These are phyloP conservation scores for Oscheius sp. DNA, from an alignment of 2,888 invertebrate genomes.

Conservation along the genomic window DNA sequence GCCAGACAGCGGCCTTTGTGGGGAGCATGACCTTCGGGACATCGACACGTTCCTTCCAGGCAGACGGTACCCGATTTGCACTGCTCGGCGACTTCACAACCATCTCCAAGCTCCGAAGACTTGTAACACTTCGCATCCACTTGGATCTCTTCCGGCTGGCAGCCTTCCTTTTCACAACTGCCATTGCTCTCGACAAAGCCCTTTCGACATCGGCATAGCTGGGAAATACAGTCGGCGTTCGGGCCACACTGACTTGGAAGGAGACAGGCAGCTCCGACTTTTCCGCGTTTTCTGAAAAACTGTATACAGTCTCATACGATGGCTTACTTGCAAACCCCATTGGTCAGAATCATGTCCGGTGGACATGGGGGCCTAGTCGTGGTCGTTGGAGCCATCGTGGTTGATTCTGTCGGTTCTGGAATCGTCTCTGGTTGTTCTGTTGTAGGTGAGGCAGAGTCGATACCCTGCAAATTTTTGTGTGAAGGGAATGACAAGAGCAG, in stretches of 20 bases:
- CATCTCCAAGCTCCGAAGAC: constrained; percentile 46
- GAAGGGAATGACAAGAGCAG: neutral
- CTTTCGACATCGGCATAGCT: constrained; percentile 56
- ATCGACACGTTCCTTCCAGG: constrained; percentile 47
- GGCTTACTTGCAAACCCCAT: constrained; percentile 61
- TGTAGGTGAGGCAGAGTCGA: neutral
- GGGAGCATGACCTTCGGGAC: constrained; percentile 58
- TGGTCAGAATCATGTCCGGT: constrained; percentile 53
- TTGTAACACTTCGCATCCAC: constrained; percentile 45
- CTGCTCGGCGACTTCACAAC: constrained; percentile 55
- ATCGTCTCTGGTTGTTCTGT: constrained; percentile 20
- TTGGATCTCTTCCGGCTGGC: constrained; percentile 37
- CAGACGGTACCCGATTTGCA: constrained; percentile 61
- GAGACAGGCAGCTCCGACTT: constrained; percentile 62
- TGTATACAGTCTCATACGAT: neutral
- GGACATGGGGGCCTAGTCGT: constrained; percentile 46
- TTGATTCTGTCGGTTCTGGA: neutral
- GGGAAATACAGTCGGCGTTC: constrained; percentile 57
- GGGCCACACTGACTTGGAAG: constrained; percentile 60
- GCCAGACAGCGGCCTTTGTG: constrained; percentile 61
- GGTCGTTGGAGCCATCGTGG: constrained; percentile 24
- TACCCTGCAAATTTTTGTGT: neutral
- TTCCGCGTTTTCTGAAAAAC: constrained; percentile 47
- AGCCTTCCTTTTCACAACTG: constrained; percentile 46
- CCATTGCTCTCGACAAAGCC: constrained; percentile 47